Percentiles rank a stretch among this genome's conserved stretches.
These are phyloP conservation scores for Orcinus orca DNA, from an alignment of 2,113 vertebrate genomes.

Conservation along the genomic window DNA sequence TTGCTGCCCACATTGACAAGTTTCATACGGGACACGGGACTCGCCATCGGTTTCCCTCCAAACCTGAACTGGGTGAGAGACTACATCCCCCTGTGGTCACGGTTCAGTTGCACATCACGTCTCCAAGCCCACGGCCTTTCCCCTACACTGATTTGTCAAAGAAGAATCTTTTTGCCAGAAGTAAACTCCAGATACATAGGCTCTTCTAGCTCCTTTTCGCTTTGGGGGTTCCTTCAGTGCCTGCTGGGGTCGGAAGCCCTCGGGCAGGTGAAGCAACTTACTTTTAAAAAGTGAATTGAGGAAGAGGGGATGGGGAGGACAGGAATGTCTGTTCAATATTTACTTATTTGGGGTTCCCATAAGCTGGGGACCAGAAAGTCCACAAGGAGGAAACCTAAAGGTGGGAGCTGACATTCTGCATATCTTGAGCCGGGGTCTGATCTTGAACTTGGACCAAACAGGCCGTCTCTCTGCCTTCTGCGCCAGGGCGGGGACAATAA, in stretches of 20 bases:
- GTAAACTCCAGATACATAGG: background rate
- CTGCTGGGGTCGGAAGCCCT: rapidly evolving
- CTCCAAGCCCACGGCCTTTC: background rate
- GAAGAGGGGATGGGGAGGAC: background rate
- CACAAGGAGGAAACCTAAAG: background rate
- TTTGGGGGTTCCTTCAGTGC: background rate
- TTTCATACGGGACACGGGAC: background rate
- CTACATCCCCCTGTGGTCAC: rapidly evolving
- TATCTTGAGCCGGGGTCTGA: background rate
- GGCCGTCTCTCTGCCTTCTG: background rate
- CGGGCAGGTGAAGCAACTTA: background rate
- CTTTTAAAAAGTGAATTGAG: background rate
- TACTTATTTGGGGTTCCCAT: background rate
- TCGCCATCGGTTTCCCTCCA: background rate
- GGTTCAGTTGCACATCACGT: background rate
- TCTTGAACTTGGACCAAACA: conserved; percentile 6
- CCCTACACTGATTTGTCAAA: background rate
- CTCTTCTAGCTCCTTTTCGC: background rate
- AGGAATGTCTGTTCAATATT: background rate
- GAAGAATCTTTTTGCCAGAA: background rate
- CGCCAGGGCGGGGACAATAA: background rate
- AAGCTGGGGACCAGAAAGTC: background rate
- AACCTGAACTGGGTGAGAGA: background rate
- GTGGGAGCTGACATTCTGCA: background rate
- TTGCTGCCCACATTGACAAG: background rate